phyloP scores from a whole-genome alignment of 2,797 vertebrate species.

The Astyanax mexicanus region DNA sequence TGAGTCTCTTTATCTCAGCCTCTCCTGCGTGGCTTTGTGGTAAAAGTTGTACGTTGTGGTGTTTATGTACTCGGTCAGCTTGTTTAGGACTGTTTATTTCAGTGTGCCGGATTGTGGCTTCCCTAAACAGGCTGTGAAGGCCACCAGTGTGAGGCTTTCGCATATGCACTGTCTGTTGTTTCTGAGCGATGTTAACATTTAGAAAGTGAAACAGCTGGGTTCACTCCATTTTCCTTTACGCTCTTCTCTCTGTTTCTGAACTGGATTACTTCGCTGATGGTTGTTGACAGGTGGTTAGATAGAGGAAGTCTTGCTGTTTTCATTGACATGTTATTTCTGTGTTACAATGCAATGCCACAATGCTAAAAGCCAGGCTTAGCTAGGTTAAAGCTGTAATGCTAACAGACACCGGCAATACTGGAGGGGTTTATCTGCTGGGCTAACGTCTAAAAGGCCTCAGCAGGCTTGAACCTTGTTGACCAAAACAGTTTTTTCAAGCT shows the following conservation, averaged over 20 bases:
- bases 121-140: background rate
- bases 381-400: no score
- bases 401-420: no score
- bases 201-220: slow-evolving; percentile 42
- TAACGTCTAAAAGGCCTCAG: no score
- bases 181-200: slow-evolving; percentile 33
- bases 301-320: no score
- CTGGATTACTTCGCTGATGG: no score
- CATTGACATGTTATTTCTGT: no score
- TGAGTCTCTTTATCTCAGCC: background rate
- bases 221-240: slow-evolving; percentile 26
- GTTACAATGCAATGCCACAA: no score
- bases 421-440: no score
- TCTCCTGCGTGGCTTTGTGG: background rate
- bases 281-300: no score
- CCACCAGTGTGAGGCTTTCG: background rate
- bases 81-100: slow-evolving; percentile 5
- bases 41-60: background rate
- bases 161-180: slow-evolving; percentile 8
- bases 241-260: background rate
- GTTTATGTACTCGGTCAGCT: background rate
- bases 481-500: no score
- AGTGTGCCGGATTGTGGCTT: background rate
- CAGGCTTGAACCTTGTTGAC: no score
- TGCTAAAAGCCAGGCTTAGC: no score